Conservation (phyloP, 1,140 invertebrate species). For the Drosophila ironensis region DNA sequence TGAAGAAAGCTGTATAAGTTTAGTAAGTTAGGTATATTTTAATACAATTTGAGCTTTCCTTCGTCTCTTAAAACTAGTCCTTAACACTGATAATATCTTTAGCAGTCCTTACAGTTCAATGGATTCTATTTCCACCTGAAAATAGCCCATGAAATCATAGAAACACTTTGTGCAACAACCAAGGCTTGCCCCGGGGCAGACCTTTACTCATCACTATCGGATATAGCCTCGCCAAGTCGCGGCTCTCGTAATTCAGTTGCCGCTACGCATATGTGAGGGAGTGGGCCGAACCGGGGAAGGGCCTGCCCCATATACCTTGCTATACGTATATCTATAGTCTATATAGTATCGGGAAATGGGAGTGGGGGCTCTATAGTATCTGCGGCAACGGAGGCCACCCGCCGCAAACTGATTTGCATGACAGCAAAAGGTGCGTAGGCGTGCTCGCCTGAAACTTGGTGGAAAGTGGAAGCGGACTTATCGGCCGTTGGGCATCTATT, state of each 20-base stretch:
- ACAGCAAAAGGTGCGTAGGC: constrained; percentile 74
- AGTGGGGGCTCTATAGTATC: background rate
- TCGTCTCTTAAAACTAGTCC: too few relatives aligned
- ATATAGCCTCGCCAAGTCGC: constrained; percentile 16
- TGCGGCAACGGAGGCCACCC: constrained; percentile 43
- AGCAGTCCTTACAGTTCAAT: too few relatives aligned
- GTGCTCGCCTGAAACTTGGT: constrained; percentile 47
- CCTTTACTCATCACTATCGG: constrained; percentile 13
- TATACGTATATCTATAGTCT: background rate
- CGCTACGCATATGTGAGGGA: constrained; percentile 52
- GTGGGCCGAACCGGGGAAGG: constrained; percentile 6
- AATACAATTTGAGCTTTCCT: too few relatives aligned
- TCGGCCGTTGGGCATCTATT: constrained; percentile 57
- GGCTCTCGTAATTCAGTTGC: constrained; percentile 47
- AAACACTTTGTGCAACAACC: too few relatives aligned
- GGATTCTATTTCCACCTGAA: too few relatives aligned
- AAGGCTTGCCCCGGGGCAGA: too few relatives aligned
- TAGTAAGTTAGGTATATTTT: too few relatives aligned
- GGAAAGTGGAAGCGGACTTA: constrained; percentile 34
- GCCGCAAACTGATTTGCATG: constrained; percentile 72
- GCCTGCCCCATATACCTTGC: too few relatives aligned
- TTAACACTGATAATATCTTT: too few relatives aligned
- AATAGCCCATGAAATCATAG: too few relatives aligned
- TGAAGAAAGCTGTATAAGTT: too few relatives aligned
- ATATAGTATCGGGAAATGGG: background rate